Evolutionary conservation across 2,888 invertebrate genomes (phyloP).

Genomic region (Lacanobia wlatinum): DNA sequence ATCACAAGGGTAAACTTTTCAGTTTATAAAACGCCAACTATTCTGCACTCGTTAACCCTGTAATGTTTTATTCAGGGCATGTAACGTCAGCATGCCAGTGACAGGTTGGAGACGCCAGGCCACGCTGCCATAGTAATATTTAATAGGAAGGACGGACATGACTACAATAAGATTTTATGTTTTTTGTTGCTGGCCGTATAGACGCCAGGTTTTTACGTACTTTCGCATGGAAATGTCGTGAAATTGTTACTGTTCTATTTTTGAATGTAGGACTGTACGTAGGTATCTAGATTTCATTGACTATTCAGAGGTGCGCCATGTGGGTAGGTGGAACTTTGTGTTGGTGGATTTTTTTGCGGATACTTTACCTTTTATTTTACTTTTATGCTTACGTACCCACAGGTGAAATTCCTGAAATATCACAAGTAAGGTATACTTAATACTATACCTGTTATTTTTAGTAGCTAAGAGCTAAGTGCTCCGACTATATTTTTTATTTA

Average conservation of each 20-base stretch:
- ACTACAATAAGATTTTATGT: slow-evolving; percentile 56
- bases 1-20: slow-evolving; percentile 1
- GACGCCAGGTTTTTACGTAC: slow-evolving; percentile 23
- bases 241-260: slow-evolving; percentile 30
- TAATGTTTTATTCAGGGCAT: slow-evolving; percentile 65
- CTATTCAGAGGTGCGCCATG: background rate
- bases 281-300: slow-evolving; percentile 11
- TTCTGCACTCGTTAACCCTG: slow-evolving; percentile 50
- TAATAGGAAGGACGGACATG: slow-evolving; percentile 55
- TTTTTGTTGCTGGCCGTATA: slow-evolving; percentile 42
- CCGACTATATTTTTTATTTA: too few species aligned
- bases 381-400: background rate
- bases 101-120: slow-evolving; percentile 40
- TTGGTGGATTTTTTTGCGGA: too few species aligned
- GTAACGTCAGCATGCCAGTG: slow-evolving; percentile 52
- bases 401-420: background rate
- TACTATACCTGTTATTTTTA: too few species aligned
- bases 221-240: slow-evolving; percentile 10
- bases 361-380: slow-evolving; percentile 5
- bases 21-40: slow-evolving; percentile 33
- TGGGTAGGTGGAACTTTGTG: background rate
- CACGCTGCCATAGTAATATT: slow-evolving; percentile 59
- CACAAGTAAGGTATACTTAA: background rate
- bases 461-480: too few species aligned
- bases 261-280: background rate